Evolutionary conservation across 2,888 invertebrate genomes (phyloP).

Genomic region (Cephus pygmeus): DNA sequence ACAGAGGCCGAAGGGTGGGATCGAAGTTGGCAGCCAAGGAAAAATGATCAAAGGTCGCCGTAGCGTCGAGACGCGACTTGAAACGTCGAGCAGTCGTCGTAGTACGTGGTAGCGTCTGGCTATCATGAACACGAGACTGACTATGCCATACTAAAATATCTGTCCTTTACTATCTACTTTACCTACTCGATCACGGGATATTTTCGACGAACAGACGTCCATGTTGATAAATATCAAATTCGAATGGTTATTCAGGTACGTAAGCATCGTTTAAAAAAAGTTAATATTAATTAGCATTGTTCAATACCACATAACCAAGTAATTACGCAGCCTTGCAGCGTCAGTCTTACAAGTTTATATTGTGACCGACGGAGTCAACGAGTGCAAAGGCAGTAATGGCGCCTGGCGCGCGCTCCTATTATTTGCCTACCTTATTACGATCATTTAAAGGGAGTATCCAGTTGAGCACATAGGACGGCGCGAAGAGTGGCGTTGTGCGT

Average conservation of each 20-base stretch:
- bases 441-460: conserved; percentile 1
- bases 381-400: neutral
- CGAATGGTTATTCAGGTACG: neutral
- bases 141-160: neutral
- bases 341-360: neutral
- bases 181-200: neutral
- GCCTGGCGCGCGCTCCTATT: neutral
- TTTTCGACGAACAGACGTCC: neutral
- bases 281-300: neutral
- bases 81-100: neutral
- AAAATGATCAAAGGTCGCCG: neutral
- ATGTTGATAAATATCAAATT: neutral
- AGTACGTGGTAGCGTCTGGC: neutral
- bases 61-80: neutral
- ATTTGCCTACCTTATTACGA: conserved; percentile 3
- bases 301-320: neutral
- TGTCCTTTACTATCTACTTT: neutral
- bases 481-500: neutral
- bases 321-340: neutral
- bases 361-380: neutral
- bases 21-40: neutral
- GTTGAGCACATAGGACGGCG: neutral
- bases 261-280: neutral
- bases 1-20: neutral
- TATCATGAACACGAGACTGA: neutral